phyloP scores from a whole-genome alignment of 37 sponge, comb jelly and placozoan genomes.

The Halisarca cf. caerulea region DNA sequence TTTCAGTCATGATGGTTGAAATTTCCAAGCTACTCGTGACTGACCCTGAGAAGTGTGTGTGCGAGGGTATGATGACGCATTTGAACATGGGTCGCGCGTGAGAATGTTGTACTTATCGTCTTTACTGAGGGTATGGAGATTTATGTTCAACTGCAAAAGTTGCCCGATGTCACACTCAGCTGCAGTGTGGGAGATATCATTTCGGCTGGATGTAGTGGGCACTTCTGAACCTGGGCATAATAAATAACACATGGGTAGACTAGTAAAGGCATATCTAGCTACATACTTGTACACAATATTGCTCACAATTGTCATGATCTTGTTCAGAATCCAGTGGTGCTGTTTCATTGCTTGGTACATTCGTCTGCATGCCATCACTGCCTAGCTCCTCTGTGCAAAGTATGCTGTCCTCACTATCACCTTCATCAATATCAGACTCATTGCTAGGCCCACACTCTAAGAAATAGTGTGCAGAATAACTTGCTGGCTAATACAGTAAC shows the following conservation, averaged over 20 bases:
- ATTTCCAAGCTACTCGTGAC: constrained; percentile 46
- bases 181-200: not conserved
- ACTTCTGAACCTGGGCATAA: not conserved
- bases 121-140: constrained; percentile 23
- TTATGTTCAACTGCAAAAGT: constrained; percentile 12
- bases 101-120: constrained; percentile 29
- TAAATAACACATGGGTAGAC: not conserved
- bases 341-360: not conserved
- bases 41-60: constrained; percentile 41
- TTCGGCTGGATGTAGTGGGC: not conserved
- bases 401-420: no score
- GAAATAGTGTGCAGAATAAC: no score
- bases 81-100: constrained; percentile 37
- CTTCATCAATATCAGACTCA: no score
- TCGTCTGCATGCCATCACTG: not conserved
- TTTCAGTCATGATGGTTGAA: constrained; percentile 62
- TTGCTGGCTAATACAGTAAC: no score
- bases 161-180: constrained; percentile 46
- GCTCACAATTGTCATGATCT: not conserved
- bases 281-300: not conserved
- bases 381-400: no score
- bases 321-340: not conserved
- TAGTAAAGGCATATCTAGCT: not conserved
- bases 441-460: no score
- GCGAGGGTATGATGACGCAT: constrained; percentile 48